Base-by-base conservation (phyloP, 2,113 vertebrate genomes). In the Melanostigma gelatinosum region DNA sequence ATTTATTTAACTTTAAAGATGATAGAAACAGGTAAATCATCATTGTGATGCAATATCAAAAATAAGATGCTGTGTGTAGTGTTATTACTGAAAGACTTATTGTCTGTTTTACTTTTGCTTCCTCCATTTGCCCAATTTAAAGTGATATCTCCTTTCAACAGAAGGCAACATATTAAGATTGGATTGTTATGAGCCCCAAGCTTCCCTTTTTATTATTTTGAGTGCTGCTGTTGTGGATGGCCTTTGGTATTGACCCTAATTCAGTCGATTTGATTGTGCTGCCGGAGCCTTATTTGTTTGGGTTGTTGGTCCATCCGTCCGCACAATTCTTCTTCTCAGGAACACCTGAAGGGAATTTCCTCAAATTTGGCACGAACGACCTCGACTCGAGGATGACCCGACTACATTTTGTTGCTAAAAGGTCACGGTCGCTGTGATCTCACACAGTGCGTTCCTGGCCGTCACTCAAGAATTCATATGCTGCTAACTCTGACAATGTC, bases 201-300 rank as follows among this genome's bases (percentile, higher is more conserved):
- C 67, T 24, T 80, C 29, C 42, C 68, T 54, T 48, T 4, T 73
- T 36, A n/a, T 50, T 57, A 9, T 34, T 20, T 29, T 29, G 29
- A 29, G 29, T 29, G 29, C 29, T 20, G n/a, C 36, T 87, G 77
- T 81, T 85, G 55, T 87, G 76, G 83, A 69, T 66, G 81, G 24
- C 71, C 50, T 75, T 66, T 63, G 16, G 7, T 6, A 1, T 42
- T 32, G 67, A 80, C 52, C 36, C 29, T 61, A 8, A 61, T 32
- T 58, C 57, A 58, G 55, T 58, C 27, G 7, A 61, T 61, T 36
- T 61, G 16, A 61, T 61, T 20, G 27, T 27, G 54, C 22, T n/a
- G 7, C 48, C 18, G 12, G 4, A 44, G 42, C 12, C 4, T 44
- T 44, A 44, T 50, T 50, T 20, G 18, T 50, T 50, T 50, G 48